phyloP scores from a whole-genome alignment of 2,888 invertebrate species.

The Helleia helle region DNA sequence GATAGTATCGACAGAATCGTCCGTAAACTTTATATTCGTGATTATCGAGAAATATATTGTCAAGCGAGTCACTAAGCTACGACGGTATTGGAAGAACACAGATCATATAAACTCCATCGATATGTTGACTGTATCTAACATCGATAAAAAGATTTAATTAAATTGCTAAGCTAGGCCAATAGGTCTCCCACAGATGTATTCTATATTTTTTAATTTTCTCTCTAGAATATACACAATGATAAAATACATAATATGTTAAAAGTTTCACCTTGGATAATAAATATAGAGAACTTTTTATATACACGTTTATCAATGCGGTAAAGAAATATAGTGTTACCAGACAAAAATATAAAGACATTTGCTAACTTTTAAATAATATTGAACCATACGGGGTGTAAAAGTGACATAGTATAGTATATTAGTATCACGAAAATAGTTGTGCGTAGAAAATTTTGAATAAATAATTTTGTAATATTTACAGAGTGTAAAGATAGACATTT shows the following conservation, averaged over 20 bases:
- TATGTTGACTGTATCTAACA: conserved; percentile 60
- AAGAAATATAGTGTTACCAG: not conserved
- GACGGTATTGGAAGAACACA: conserved; percentile 62
- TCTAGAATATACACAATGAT: conserved; percentile 5
- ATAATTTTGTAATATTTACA: conserved; percentile 45
- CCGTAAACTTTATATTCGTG: not conserved
- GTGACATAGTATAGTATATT: conserved; percentile 24
- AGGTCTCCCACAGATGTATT: conserved; percentile 5
- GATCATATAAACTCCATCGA: conserved; percentile 48
- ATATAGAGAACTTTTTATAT: not conserved
- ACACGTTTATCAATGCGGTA: not conserved
- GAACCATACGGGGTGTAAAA: conserved; percentile 35
- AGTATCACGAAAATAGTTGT: conserved; percentile 62
- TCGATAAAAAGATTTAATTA: conserved; percentile 37
- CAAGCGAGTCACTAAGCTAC: conserved; percentile 48
- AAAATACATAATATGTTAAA: not conserved
- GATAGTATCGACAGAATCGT: not conserved
- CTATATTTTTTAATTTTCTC: conserved; percentile 3
- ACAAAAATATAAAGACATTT: not conserved
- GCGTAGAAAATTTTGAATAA: conserved; percentile 59
- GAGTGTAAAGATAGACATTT: conserved; percentile 32
- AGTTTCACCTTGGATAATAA: not conserved
- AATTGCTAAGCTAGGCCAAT: conserved; percentile 23
- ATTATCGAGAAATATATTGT: conserved; percentile 46
- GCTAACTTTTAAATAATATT: conserved; percentile 13